These are phyloP conservation scores for Cygnus olor DNA, from an alignment of 2,797 vertebrate species.

Conservation along the genomic window DNA sequence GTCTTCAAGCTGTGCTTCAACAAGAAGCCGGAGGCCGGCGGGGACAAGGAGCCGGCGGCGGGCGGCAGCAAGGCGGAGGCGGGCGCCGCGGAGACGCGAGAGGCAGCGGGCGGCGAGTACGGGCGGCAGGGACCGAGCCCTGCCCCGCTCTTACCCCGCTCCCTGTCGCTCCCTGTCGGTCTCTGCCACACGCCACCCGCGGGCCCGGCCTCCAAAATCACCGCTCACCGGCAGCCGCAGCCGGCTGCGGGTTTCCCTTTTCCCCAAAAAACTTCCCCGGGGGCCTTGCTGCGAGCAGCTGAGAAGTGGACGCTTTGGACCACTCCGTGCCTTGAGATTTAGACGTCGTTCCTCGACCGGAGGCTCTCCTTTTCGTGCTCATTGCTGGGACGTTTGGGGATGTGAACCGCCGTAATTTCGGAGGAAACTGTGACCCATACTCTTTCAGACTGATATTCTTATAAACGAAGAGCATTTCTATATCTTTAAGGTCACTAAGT, in stretches of 20 bases:
- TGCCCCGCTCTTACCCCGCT: not conserved
- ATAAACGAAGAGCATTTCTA: not conserved
- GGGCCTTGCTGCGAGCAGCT: not conserved
- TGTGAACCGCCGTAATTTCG: not conserved
- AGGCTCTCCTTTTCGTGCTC: not conserved
- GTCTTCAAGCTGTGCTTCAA: slow-evolving; percentile 83
- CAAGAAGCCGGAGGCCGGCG: slow-evolving; percentile 32
- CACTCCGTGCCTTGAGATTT: not conserved
- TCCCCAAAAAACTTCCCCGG: not conserved
- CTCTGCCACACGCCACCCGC: too few species aligned
- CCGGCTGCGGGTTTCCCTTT: not conserved
- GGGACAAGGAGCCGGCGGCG: slow-evolving; percentile 12
- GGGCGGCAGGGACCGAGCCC: not conserved
- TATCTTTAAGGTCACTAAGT: slow-evolving; percentile 16
- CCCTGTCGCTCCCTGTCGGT: too few species aligned
- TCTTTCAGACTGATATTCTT: not conserved
- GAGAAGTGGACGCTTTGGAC: not conserved
- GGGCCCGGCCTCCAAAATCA: not conserved
- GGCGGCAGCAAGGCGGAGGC: not conserved
- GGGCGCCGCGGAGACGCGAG: not conserved
- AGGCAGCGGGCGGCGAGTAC: not conserved
- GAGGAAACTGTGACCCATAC: not conserved
- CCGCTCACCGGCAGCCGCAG: not conserved
- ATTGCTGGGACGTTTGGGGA: not conserved
- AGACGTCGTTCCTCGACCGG: not conserved